Base-by-base conservation (phyloP, 2,888 invertebrate species). In the Oeneis ivallda region DNA sequence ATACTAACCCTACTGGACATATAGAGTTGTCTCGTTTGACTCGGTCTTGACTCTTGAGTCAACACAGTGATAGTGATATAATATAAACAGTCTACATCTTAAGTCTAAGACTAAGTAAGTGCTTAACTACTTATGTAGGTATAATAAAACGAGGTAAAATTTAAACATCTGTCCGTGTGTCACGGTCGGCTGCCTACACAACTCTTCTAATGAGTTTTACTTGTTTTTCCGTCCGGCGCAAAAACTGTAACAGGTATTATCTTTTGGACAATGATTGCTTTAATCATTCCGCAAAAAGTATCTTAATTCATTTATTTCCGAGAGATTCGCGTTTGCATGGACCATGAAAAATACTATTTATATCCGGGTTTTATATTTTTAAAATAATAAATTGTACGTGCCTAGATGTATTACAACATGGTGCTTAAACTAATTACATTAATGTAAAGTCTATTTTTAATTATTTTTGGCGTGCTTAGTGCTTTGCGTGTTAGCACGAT, bases 131-230 rank as follows among this genome's bases (percentile, higher is more conserved):
- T 26, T 26, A 26, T 26, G 26, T 26, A 26, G 26, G 26, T 26
- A 26, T 26, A 26, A 26, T 5, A 26, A 26, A 26, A 26, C 26
- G 26, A 26, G 26, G 26, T 26, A 26, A 2, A 26, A 26, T 26
- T 26, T 26, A 7, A 61, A 53, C 34, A 67, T 49, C 65, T 52
- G 66, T 60, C 62, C 41, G 68, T 66, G 66, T 64, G 68, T 69
- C 70, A 71, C 70, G 72, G 69, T 68, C 71, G 53, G 65, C 43
- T 64, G 53, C 50, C 59, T 62, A 41, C 45, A 57, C 50, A 39
- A 39, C 43, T 53, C 61, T 34, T 57, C 64, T 64, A 67, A 70
- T 61, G 60, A 61, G 61, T 43, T 62, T 57, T 62, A 50, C 62
- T 50, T 58, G 59, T 60, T 66, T 49, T 59, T 53, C 39, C 13